Evolutionary conservation across 2,888 invertebrate genomes (phyloP), one percentile per base, ranked within the genome.

Genomic region (Empis livida): DNA sequence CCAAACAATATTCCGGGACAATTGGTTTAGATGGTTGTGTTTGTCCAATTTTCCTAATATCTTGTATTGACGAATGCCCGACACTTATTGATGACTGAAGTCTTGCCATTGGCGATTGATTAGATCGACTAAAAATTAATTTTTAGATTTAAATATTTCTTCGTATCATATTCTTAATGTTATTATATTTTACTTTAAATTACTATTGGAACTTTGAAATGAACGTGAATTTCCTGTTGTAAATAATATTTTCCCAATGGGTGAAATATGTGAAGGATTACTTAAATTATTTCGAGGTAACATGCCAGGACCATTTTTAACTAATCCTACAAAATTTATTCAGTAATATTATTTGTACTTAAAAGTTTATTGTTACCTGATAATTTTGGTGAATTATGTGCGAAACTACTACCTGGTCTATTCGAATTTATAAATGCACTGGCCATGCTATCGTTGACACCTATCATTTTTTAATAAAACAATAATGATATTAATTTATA

Each of bases 1-100:
- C 93, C 41, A 95, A 72, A 59, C 92, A 93, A 53, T 93, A 75
- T 56, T 88, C 85, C 0, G 94, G 93, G 55, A 82, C 80, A 23
- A 90, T 69, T 0, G 88, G 87, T 55, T 84, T 73, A 0, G 78
- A 70, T n/a, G 74, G 77, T 40, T 71, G 75, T 0, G 65, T 59
- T 50, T 74, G 74, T 0, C 70, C 65, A 17, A 70, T 59, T 31
- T 73, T 73, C 35, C 74, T 72, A 2, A 72, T 63, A 43, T 70
- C 67, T 53, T 67, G 67, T 11, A 63, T 54, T 3, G 66, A 67
- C 42, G 67, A 64, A 47, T 63, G 62, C 17, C 58, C 60, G n/a
- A n/a, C n/a, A 14, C 62, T 60, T 11, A 69, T 55, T 30, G 65
- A 63, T 8, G 61, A 63, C 43, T 70, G 68, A 13, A 70, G 53